These are phyloP conservation scores for Dunckerocampus dactyliophorus DNA, from an alignment of 2,113 vertebrate genomes.

Conservation along the genomic window DNA sequence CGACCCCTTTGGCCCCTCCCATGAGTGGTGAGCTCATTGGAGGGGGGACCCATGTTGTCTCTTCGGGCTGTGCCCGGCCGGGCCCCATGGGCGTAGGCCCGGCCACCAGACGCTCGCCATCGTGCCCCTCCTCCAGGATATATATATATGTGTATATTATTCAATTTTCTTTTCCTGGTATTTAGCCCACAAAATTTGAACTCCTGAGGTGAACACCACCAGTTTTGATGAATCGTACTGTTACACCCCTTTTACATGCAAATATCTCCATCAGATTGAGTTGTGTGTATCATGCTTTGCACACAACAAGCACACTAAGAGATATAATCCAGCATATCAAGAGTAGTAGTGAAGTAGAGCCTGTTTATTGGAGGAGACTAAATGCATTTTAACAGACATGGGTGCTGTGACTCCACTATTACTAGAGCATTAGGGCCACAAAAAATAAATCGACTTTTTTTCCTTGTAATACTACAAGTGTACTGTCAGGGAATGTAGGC, in stretches of 20 bases:
- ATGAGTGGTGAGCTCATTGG: too few relatives aligned
- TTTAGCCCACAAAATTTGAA: too few relatives aligned
- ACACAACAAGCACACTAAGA: neutral
- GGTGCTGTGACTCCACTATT: conserved; percentile 17
- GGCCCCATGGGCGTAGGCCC: too few relatives aligned
- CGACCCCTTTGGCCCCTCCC: too few relatives aligned
- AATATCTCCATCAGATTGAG: neutral
- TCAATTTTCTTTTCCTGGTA: too few relatives aligned
- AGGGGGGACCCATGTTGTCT: too few relatives aligned
- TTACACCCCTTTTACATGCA: conserved; percentile 17
- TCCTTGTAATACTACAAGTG: neutral
- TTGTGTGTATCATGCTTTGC: neutral
- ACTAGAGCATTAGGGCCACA: neutral
- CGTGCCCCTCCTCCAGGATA: too few relatives aligned
- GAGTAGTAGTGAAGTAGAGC: neutral
- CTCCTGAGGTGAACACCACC: too few relatives aligned
- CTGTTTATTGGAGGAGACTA: conserved; percentile 1
- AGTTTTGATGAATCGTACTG: conserved; percentile 10
- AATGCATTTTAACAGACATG: conserved; percentile 48
- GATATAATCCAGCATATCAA: neutral
- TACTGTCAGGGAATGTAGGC: too few relatives aligned
- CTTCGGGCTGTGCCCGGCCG: too few relatives aligned
- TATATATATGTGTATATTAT: too few relatives aligned
- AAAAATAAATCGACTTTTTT: neutral
- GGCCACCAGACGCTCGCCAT: too few relatives aligned